Percentiles rank a stretch among this genome's conserved stretches.
Conservation (phyloP, 2,888 invertebrate genomes). For the Hofmannophila pseudospretella region DNA sequence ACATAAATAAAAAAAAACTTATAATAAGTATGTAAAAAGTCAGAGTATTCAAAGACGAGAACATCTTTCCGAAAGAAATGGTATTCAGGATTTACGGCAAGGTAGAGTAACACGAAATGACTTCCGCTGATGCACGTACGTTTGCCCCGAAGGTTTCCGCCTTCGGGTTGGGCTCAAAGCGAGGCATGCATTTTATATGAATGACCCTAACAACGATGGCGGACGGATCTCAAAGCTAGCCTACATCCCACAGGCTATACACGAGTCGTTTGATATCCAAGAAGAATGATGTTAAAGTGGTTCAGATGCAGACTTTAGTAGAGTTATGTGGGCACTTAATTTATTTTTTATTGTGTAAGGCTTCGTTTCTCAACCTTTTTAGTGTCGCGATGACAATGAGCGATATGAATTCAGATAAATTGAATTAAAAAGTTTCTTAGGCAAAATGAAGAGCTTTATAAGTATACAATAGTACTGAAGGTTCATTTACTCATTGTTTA, state of each 20-base stretch:
- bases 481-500: neutral
- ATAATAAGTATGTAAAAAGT: neutral
- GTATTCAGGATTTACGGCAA: neutral
- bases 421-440: neutral
- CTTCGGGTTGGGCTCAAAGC: conserved; percentile 6
- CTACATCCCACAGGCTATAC: neutral
- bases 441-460: too few species aligned
- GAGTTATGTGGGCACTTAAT: too few species aligned
- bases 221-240: neutral
- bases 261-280: too few species aligned
- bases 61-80: neutral
- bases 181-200: conserved; percentile 10
- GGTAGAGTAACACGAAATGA: conserved; percentile 2
- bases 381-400: too few species aligned
- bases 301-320: too few species aligned
- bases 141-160: conserved; percentile 5
- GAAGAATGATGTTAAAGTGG: too few species aligned
- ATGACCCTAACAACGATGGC: conserved; percentile 2
- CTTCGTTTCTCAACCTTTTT: too few species aligned
- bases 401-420: neutral
- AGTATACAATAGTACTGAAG: too few species aligned
- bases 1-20: neutral
- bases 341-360: too few species aligned
- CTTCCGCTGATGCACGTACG: conserved; percentile 3
- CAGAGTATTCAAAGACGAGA: neutral